Evolutionary conservation across 2,888 invertebrate species (phyloP), one percentile per base, ranked within the genome.

Genomic region (Trichogramma evanescens): DNA sequence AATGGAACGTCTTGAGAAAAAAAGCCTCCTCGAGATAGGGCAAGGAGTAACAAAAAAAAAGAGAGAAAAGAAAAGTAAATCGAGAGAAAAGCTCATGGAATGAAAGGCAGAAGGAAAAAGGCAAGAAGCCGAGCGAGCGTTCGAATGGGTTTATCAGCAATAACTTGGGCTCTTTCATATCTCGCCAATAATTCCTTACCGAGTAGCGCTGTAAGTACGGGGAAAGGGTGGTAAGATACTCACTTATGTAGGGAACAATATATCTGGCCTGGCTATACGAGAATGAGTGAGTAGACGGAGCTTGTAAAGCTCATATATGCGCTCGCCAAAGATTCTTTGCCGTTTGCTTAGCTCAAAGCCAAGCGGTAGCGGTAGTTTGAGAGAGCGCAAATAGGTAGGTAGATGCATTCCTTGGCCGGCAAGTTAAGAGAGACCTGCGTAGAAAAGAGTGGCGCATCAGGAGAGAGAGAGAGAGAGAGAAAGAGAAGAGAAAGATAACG

Each of bases 91-190:
- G 58, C 7, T 44, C 26, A 43, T 63, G 52, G 50, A 50, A 43
- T 46, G 56, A 45, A 49, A 40, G 55, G 39, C 13, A 49, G 59
- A 58, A 52, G 57, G 58, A 50, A 63, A 63, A 60, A 60, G 60
- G 60, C 60, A 26, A 26, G 26, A 26, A 26, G 60, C 60, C 10
- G 54, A 55, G 55, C 55, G 46, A 42, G 58, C 63, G 57, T 66
- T 65, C 63, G 68, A 70, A 69, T 67, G 67, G 70, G 69, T 72
- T 71, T 75, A 75, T 74, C 74, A 70, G 72, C 71, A 70, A 74
- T 75, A 75, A 74, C 73, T 74, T 66, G 61, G 66, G 66, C 65
- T 69, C 69, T 72, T 71, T 74, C 75, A 74, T 75, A 75, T 75
- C 73, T 68, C 69, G 70, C 70, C 73, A 74, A 75, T 75, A 74